phyloP scores from a whole-genome alignment of 1,140 invertebrate species.

The Drosophila biarmipes region DNA sequence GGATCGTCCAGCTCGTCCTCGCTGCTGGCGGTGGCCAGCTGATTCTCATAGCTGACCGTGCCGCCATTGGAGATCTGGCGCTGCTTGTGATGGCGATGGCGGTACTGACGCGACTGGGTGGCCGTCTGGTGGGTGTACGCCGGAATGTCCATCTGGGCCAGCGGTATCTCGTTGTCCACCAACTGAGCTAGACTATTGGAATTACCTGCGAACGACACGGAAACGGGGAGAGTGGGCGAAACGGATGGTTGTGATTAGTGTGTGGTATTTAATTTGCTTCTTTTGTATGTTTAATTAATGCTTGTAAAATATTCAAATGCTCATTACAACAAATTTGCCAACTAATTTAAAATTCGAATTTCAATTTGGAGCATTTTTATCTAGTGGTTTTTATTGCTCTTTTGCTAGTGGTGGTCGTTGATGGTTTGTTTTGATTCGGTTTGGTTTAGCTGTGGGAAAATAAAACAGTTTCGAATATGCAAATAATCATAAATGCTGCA shows the following conservation, averaged over 20 bases:
- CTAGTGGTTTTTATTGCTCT: slow-evolving; percentile 44
- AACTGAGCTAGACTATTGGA: slow-evolving; percentile 88
- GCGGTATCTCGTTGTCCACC: slow-evolving; percentile 87
- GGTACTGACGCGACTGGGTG: slow-evolving; percentile 68
- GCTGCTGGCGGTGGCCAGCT: slow-evolving; percentile 64
- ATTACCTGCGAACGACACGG: slow-evolving; percentile 85
- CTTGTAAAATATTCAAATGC: slow-evolving; percentile 70
- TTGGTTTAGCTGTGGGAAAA: slow-evolving; percentile 35
- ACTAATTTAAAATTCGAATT: slow-evolving; percentile 77
- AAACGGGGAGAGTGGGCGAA: slow-evolving; percentile 9
- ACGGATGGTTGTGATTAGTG: slow-evolving; percentile 21
- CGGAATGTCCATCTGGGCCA: slow-evolving; percentile 85
- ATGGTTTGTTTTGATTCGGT: slow-evolving; percentile 36
- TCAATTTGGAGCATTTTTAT: slow-evolving; percentile 63
- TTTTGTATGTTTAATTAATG: slow-evolving; percentile 60
- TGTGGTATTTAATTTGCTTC: slow-evolving; percentile 16
- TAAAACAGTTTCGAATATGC: slow-evolving; percentile 59
- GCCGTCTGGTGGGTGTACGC: slow-evolving; percentile 66
- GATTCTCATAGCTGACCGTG: slow-evolving; percentile 69
- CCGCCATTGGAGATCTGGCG: slow-evolving; percentile 53
- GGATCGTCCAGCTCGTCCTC: slow-evolving; percentile 73
- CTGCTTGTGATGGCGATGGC: slow-evolving; percentile 76
- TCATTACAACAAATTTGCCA: slow-evolving; percentile 80
- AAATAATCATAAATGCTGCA: slow-evolving; percentile 69
- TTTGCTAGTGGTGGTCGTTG: slow-evolving; percentile 31